These are phyloP conservation scores for Bubalus kerabau DNA, from an alignment of 2,113 vertebrate species.

Conservation along the genomic window DNA sequence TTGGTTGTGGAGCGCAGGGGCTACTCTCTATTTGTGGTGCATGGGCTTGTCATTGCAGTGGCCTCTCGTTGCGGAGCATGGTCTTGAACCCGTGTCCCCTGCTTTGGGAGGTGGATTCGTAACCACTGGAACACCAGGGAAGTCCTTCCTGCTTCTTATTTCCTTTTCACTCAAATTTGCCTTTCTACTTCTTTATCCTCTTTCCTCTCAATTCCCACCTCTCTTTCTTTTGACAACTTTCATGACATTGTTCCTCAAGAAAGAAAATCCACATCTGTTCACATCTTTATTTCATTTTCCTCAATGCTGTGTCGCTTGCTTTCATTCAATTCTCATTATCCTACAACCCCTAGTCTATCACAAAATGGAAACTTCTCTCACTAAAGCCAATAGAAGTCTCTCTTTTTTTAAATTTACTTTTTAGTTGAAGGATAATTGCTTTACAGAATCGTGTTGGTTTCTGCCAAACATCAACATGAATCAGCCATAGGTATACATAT, in stretches of 20 bases:
- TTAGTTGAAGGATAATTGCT: too few relatives aligned
- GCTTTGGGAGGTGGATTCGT: background rate
- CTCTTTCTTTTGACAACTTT: background rate
- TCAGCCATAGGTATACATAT: too few relatives aligned
- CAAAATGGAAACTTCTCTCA: background rate
- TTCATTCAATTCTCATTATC: background rate
- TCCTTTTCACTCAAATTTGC: background rate
- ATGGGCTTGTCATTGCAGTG: background rate
- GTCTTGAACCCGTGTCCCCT: background rate
- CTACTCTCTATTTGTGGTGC: background rate
- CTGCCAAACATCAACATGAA: too few relatives aligned
- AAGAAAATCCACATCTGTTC: background rate
- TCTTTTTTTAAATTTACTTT: background rate
- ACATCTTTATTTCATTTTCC: background rate
- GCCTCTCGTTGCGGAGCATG: fast-evolving
- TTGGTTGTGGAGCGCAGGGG: background rate
- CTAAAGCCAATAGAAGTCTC: background rate
- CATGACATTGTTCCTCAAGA: background rate
- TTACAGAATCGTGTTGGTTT: too few relatives aligned
- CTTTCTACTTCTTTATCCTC: background rate
- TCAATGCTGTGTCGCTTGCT: background rate
- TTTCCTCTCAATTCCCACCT: background rate
- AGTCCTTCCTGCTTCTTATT: background rate
- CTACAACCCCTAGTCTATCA: background rate
- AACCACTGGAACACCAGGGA: background rate